phyloP scores from a whole-genome alignment of 2,113 vertebrate species.

The Tenebrosternarchus preto region DNA sequence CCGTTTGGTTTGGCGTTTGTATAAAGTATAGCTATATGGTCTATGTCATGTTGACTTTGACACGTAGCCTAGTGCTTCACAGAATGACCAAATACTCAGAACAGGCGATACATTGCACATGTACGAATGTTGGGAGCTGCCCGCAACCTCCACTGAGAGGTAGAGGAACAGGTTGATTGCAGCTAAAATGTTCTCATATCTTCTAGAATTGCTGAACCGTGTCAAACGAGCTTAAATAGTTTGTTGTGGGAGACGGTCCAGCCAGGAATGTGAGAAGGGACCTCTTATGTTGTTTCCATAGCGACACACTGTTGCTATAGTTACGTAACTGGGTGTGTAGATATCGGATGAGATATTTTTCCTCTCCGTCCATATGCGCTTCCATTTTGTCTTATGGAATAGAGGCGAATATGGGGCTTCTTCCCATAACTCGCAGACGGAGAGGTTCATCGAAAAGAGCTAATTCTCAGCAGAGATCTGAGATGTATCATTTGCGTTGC shows the following conservation, averaged over 20 bases:
- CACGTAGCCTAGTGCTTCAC: too few species aligned
- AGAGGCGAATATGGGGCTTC: not conserved
- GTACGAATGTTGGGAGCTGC: too few species aligned
- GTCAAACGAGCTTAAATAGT: not conserved
- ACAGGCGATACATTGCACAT: too few species aligned
- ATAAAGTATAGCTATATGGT: too few species aligned
- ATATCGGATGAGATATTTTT: not conserved
- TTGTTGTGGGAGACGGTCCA: not conserved
- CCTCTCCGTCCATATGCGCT: not conserved
- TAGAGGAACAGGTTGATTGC: too few species aligned
- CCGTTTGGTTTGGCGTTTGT: too few species aligned
- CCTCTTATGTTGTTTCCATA: conserved; percentile 2
- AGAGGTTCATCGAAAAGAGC: not conserved
- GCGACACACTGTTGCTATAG: conserved; percentile 9
- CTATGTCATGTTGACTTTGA: too few species aligned
- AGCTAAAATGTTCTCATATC: too few species aligned
- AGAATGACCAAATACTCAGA: too few species aligned
- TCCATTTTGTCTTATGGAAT: not conserved
- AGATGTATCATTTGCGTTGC: not conserved
- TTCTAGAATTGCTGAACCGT: too few species aligned
- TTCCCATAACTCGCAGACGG: too few species aligned
- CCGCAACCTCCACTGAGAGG: too few species aligned
- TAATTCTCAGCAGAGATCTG: not conserved
- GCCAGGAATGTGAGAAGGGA: conserved; percentile 12
- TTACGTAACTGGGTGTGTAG: not conserved